Conservation (phyloP, 2,797 vertebrate genomes). For the Urophycis tenuis region DNA sequence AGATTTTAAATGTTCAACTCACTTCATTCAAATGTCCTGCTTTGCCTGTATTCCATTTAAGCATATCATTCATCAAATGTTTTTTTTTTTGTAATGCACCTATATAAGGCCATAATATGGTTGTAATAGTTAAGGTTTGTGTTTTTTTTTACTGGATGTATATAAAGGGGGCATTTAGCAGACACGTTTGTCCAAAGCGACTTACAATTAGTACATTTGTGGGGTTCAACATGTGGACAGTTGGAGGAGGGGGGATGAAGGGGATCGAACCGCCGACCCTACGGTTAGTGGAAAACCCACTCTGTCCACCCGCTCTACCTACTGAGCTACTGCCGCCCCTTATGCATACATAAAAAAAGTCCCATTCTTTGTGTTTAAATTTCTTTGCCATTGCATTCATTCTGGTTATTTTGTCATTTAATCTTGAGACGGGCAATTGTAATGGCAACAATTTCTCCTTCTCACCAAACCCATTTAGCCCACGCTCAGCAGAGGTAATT, state of each 20-base stretch:
- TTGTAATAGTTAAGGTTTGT: not conserved
- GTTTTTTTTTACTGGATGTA: not conserved
- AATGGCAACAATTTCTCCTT: not conserved
- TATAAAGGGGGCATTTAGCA: no score
- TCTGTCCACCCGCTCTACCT: no score
- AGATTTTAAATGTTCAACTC: not conserved
- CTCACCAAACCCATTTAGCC: constrained; percentile 7
- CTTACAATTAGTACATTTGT: no score
- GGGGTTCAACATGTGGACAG: no score
- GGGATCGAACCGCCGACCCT: no score
- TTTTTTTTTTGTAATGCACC: not conserved
- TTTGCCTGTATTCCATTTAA: not conserved
- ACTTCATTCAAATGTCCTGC: not conserved
- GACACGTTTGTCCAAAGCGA: no score
- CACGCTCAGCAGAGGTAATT: constrained; percentile 11
- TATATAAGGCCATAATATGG: not conserved
- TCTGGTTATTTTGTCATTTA: not conserved
- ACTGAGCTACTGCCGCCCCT: no score
- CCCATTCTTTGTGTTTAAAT: not conserved
- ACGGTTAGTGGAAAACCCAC: no score
- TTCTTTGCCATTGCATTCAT: not conserved
- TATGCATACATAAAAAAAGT: not conserved
- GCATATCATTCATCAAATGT: not conserved
- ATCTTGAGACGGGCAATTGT: not conserved
- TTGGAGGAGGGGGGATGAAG: no score